phyloP scores from a whole-genome alignment of 2,113 vertebrate species.

The Ahaetulla prasina region DNA sequence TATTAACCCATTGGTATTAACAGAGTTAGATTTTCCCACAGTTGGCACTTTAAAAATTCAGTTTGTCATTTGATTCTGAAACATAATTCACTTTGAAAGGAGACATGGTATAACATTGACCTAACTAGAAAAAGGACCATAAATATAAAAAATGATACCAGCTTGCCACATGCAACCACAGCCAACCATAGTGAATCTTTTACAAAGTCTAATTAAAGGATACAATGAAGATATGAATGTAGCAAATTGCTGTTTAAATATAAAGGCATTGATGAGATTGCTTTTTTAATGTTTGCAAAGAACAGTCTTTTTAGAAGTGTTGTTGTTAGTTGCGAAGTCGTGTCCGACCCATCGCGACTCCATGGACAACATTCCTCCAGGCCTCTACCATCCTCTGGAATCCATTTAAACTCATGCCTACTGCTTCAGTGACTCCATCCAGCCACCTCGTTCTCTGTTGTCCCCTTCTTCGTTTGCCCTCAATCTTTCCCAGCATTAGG shows the following conservation, averaged over 20 bases:
- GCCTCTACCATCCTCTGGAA: no score
- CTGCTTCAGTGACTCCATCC: no score
- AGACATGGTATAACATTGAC: slow-evolving; percentile 35
- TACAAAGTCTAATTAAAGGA: slow-evolving; percentile 50
- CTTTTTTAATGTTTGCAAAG: slow-evolving; percentile 66
- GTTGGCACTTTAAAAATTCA: slow-evolving; percentile 41
- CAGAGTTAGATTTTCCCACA: slow-evolving; percentile 28
- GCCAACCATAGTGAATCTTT: slow-evolving; percentile 47
- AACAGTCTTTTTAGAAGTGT: slow-evolving; percentile 49
- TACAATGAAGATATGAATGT: slow-evolving; percentile 68
- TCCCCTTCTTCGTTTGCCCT: no score
- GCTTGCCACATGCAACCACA: slow-evolving; percentile 46
- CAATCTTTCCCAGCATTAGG: no score
- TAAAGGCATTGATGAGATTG: slow-evolving; percentile 63
- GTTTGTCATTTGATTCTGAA: slow-evolving; percentile 48
- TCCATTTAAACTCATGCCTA: no score
- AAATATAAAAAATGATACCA: slow-evolving; percentile 53
- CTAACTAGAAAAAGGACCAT: slow-evolving; percentile 41
- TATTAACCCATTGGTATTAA: neutral
- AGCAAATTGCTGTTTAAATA: slow-evolving; percentile 69
- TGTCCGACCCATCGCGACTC: no score
- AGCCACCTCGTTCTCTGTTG: no score
- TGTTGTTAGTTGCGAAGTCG: no score
- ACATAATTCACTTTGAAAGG: slow-evolving; percentile 38
- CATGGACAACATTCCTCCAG: no score